Conservation (phyloP, 2,113 vertebrate genomes). For the Boleophthalmus pectinirostris region DNA sequence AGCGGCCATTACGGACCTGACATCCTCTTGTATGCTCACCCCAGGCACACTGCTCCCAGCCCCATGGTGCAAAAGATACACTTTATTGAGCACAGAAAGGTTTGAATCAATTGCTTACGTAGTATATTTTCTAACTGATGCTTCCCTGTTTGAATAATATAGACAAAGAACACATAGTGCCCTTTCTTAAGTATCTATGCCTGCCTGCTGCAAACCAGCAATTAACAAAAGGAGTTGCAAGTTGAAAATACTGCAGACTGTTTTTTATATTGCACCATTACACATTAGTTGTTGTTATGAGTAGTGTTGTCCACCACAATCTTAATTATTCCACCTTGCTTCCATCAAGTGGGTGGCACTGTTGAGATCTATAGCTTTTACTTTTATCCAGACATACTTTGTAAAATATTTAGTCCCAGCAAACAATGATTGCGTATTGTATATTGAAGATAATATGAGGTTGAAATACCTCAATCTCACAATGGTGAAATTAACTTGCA, state of each 20-base stretch:
- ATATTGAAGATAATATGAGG: not conserved
- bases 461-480: not conserved
- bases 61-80: slow-evolving; percentile 39
- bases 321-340: no score
- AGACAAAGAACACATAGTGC: not conserved
- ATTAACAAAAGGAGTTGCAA: not conserved
- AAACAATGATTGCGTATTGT: no score
- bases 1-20: slow-evolving; percentile 75
- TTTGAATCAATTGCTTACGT: not conserved
- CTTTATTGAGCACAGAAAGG: slow-evolving; percentile 26
- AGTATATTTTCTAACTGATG: not conserved
- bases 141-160: not conserved
- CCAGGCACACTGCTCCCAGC: slow-evolving; percentile 42
- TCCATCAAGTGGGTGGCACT: no score
- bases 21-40: slow-evolving; percentile 66
- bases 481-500: not conserved
- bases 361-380: no score
- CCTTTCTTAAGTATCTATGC: not conserved
- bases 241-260: no score
- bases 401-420: no score
- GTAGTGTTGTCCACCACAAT: no score
- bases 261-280: no score
- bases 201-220: no score
- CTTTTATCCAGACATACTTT: no score
- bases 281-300: no score